Conservation (phyloP, 2,888 invertebrate species). For the Dyspetes luteomarginatus region DNA sequence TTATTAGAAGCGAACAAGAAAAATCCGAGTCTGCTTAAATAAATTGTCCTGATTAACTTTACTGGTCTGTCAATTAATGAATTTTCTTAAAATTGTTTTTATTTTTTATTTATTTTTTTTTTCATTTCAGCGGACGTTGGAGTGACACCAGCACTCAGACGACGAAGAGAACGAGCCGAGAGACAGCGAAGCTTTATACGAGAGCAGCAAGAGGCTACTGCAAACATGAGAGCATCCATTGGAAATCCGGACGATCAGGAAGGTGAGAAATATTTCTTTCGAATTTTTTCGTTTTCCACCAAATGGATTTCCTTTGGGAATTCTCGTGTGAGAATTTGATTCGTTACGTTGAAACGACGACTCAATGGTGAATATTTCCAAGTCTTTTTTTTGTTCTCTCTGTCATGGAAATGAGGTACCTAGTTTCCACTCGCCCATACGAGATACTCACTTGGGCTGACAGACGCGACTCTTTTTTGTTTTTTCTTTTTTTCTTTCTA, state of each 20-base stretch:
- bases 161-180: conserved; percentile 92
- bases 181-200: conserved; percentile 93
- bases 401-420: conserved; percentile 63
- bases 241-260: conserved; percentile 80
- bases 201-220: conserved; percentile 90
- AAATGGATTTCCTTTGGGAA: conserved; percentile 11
- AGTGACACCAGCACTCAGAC: conserved; percentile 91
- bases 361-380: not conserved
- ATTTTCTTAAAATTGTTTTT: not conserved
- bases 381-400: conserved; percentile 27
- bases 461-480: conserved; percentile 1
- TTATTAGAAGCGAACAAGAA: too few relatives aligned
- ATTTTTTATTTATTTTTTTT: not conserved
- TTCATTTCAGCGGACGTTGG: conserved; percentile 86
- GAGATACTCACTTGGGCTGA: conserved; percentile 29
- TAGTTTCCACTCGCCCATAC: conserved; percentile 49
- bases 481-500: conserved; percentile 30
- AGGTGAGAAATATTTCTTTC: conserved; percentile 73
- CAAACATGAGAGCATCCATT: conserved; percentile 83
- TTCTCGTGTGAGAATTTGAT: conserved; percentile 42
- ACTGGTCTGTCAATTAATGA: too few relatives aligned
- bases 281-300: conserved; percentile 13
- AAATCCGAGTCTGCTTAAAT: too few relatives aligned
- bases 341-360: conserved; percentile 44
- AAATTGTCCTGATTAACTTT: too few relatives aligned